Conservation (phyloP, 2,797 vertebrate species). For the Anabacerthia variegaticeps region DNA sequence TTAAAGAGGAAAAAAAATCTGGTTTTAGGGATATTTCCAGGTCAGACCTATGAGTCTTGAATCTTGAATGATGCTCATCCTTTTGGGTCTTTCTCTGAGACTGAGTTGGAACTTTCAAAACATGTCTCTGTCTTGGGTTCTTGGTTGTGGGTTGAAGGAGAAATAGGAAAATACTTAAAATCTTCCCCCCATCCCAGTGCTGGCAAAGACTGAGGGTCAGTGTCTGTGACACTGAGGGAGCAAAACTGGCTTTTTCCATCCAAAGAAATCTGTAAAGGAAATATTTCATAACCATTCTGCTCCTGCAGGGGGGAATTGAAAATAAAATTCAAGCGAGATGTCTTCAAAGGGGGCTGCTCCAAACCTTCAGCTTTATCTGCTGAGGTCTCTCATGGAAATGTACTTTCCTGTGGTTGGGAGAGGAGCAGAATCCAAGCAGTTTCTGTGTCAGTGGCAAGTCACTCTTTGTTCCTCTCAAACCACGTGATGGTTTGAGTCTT, state of each 20-base stretch:
- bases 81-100: not conserved
- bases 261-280: not conserved
- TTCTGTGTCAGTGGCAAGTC: not conserved
- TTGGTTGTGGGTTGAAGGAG: not conserved
- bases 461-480: not conserved
- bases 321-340: not conserved
- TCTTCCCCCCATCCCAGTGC: not conserved
- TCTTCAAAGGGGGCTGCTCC: not conserved
- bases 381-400: not conserved
- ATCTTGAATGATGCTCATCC: accelerated
- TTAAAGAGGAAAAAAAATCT: not conserved
- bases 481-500: not conserved
- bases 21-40: not conserved
- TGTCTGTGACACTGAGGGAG: accelerated
- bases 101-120: not conserved
- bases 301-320: not conserved
- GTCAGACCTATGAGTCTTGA: not conserved
- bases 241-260: not conserved
- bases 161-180: not conserved
- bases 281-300: not conserved
- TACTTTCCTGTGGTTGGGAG: not conserved
- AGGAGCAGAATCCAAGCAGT: not conserved
- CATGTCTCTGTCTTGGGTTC: accelerated
- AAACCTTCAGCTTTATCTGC: not conserved
- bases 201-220: not conserved